Evolutionary conservation across 2,113 vertebrate species (phyloP).

Genomic region (Gadus macrocephalus): DNA sequence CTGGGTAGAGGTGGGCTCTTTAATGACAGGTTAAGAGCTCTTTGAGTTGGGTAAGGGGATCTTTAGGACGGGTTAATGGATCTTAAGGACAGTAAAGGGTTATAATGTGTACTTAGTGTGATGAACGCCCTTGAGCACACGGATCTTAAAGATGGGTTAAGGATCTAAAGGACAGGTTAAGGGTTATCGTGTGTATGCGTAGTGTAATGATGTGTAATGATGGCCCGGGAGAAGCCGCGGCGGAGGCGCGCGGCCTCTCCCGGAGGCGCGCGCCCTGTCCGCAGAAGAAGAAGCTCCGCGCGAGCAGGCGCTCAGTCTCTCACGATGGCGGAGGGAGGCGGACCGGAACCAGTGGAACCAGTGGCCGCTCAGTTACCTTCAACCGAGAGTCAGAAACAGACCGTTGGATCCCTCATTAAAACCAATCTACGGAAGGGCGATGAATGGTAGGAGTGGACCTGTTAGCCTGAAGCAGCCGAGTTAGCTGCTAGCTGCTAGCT

Average conservation of each 20-base stretch:
- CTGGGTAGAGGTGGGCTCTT: too few relatives aligned
- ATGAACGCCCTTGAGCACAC: too few relatives aligned
- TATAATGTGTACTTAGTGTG: too few relatives aligned
- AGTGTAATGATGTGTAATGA: too few relatives aligned
- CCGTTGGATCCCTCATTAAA: slow-evolving; percentile 72
- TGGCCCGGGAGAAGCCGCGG: not conserved
- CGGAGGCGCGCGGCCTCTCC: not conserved
- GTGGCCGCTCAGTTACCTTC: slow-evolving; percentile 68
- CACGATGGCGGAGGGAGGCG: slow-evolving; percentile 82
- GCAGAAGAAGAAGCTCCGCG: slow-evolving; percentile 43
- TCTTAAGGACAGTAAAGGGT: too few relatives aligned
- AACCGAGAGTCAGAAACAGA: slow-evolving; percentile 75
- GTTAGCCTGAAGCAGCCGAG: slow-evolving; percentile 17
- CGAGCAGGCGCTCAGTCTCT: slow-evolving; percentile 64
- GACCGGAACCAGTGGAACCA: slow-evolving; percentile 78
- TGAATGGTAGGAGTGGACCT: slow-evolving; percentile 67
- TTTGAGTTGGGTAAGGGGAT: too few relatives aligned
- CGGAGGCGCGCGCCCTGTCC: not conserved
- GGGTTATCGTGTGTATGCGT: too few relatives aligned
- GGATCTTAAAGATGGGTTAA: too few relatives aligned
- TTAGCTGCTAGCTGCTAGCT: slow-evolving; percentile 38
- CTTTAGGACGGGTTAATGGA: too few relatives aligned
- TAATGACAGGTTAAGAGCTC: too few relatives aligned
- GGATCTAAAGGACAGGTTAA: too few relatives aligned
- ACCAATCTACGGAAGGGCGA: slow-evolving; percentile 74